Evolutionary conservation across 30 jellyfish, hydroid and myxozoan species (phyloP), one percentile per base, ranked within the genome.

Genomic region (Pelagia noctiluca): DNA sequence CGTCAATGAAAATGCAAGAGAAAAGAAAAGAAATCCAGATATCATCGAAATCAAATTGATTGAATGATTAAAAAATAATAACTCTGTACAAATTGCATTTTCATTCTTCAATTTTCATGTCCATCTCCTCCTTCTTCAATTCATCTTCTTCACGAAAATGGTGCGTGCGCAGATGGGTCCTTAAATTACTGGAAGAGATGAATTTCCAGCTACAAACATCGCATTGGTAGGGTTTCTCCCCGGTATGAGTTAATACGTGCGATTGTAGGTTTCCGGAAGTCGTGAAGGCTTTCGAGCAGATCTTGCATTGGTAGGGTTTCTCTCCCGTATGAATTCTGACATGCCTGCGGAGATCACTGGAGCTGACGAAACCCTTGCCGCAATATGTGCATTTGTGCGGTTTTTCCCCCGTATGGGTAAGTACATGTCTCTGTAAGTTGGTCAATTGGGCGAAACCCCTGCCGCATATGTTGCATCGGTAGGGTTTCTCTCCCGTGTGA

Each of bases 401-500:
- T 52, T 93, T 93, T 71, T 93, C 97, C 18, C 99, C 99, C 28
- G 99, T 93, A 69, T 93, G 99, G 16, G 99, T 93, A 18, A 93
- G 79, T 16, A 93, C 97, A 50, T 93, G 99, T 22, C 99, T 70
- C 53, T 93, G 99, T 29, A 93, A 71, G 82, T 93, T 93, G 69
- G 99, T 93, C 35, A 93, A 88, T 60, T 93, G 99, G 34, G 99
- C 99, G 54, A 93, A 93, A 4, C 99, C 99, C 16, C 99, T 89
- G 18, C 97, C 97, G 72, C 99, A 93, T 3, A 87, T 95, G 53
- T 91, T 87, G 84, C 99, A 93, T 63, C 82, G 83, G 94, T 93
- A 93, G 0, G 99, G 99, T 75, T 93, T 93, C 78, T 93, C 99
- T 1, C 99, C 99, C 47, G 99, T 93, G 74, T 93, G 99, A 49